Percentiles rank a stretch among this genome's conserved stretches.
Conservation (phyloP, 2,888 invertebrate species). For the Plusia festucae region DNA sequence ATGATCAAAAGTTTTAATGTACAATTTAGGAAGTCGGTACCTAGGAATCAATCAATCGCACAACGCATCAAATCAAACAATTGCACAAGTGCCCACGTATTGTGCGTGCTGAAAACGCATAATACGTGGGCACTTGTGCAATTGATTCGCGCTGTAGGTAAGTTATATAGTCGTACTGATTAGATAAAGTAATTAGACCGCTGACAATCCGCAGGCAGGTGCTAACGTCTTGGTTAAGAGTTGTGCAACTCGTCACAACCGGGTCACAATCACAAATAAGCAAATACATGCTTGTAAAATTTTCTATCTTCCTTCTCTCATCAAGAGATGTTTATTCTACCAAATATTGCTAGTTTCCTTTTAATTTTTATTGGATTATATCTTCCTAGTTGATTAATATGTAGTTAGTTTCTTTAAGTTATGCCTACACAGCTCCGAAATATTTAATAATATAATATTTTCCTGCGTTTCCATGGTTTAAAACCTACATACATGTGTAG, state of each 20-base stretch:
- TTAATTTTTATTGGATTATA: too few relatives aligned
- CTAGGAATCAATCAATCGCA: too few relatives aligned
- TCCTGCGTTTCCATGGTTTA: neutral
- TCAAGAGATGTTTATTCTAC: too few relatives aligned
- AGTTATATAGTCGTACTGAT: neutral
- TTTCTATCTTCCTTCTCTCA: too few relatives aligned
- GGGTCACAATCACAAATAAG: neutral
- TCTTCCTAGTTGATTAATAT: too few relatives aligned
- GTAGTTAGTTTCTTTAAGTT: too few relatives aligned
- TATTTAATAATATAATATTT: too few relatives aligned
- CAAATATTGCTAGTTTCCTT: too few relatives aligned
- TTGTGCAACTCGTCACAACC: neutral
- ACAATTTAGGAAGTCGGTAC: neutral
- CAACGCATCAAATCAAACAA: too few relatives aligned
- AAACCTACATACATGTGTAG: neutral
- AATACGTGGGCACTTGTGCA: neutral
- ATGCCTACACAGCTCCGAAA: too few relatives aligned
- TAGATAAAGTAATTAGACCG: conserved; percentile 5
- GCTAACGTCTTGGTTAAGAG: neutral
- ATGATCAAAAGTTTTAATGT: neutral
- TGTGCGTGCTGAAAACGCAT: too few relatives aligned
- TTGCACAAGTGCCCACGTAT: too few relatives aligned
- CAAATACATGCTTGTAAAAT: neutral
- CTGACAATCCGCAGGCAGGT: neutral
- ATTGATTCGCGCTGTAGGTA: neutral